phyloP scores from a whole-genome alignment of 2,888 invertebrate species.

The Periphyllus acericola region DNA sequence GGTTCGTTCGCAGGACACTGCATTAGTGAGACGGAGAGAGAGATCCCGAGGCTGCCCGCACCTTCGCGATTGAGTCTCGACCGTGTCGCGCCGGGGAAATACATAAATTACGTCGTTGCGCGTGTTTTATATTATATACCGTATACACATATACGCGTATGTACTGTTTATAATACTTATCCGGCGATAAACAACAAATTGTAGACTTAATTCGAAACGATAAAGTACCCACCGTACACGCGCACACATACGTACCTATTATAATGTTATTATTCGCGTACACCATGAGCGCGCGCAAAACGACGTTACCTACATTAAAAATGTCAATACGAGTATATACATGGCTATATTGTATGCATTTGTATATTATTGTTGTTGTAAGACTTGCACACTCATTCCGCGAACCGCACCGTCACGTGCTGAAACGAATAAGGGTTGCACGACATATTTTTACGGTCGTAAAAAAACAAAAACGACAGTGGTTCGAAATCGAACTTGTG shows the following conservation, averaged over 20 bases:
- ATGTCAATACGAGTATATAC: not conserved
- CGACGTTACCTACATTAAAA: not conserved
- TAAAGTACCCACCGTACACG: not conserved
- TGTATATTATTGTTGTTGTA: no score
- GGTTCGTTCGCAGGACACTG: no score
- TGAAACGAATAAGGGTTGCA: not conserved
- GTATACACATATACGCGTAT: not conserved
- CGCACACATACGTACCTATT: not conserved
- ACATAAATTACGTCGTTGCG: not conserved
- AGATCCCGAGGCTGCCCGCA: conserved; percentile 12
- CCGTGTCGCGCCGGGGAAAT: not conserved
- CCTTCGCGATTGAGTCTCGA: conserved; percentile 23
- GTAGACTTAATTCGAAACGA: not conserved
- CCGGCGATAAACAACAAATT: conserved; percentile 13
- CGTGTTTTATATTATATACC: not conserved
- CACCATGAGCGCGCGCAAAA: not conserved
- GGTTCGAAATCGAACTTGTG: not conserved
- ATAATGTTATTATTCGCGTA: not conserved
- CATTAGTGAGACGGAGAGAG: not conserved
- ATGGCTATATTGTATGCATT: not conserved
- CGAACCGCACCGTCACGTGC: no score
- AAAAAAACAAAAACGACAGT: not conserved
- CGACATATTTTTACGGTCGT: not conserved
- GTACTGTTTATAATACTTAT: not conserved
- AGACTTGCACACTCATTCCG: no score